Evolutionary conservation across 2,113 vertebrate genomes (phyloP).

Genomic region (Melanerpes formicivorus): DNA sequence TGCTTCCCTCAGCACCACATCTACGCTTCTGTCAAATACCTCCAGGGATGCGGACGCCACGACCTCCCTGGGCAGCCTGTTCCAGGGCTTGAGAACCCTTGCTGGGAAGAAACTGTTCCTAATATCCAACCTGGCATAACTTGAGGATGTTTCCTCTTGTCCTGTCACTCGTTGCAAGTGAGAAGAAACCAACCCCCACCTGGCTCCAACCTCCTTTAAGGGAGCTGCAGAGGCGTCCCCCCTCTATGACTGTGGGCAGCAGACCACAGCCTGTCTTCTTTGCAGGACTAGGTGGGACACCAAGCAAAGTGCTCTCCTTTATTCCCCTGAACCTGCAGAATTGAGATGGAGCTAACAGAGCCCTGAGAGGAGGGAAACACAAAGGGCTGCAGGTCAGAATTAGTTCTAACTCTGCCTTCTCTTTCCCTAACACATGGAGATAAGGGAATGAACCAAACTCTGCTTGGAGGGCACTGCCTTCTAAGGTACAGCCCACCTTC

Average conservation of each 20-base stretch:
- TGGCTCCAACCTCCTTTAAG: too few species aligned
- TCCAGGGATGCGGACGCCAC: too few species aligned
- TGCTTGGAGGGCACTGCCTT: not conserved
- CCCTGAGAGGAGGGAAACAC: not conserved
- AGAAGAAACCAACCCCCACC: too few species aligned
- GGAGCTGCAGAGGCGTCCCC: not conserved
- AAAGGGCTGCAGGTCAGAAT: not conserved
- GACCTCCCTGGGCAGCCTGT: too few species aligned
- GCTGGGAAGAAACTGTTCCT: too few species aligned
- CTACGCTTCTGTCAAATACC: too few species aligned
- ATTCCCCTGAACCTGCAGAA: not conserved
- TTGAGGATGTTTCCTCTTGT: too few species aligned
- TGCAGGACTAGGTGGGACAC: not conserved
- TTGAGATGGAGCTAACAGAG: not conserved
- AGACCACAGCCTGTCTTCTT: not conserved
- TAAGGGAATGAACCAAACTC: not conserved
- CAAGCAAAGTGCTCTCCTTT: not conserved
- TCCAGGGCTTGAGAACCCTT: too few species aligned
- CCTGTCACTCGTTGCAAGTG: too few species aligned
- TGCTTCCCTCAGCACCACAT: too few species aligned
- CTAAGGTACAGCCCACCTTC: not conserved
- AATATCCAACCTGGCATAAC: too few species aligned
- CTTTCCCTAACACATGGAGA: not conserved
- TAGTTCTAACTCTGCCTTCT: not conserved
- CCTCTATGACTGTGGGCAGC: not conserved